Base-by-base conservation (phyloP, 2,113 vertebrate genomes). In the Toxotes jaculatrix region DNA sequence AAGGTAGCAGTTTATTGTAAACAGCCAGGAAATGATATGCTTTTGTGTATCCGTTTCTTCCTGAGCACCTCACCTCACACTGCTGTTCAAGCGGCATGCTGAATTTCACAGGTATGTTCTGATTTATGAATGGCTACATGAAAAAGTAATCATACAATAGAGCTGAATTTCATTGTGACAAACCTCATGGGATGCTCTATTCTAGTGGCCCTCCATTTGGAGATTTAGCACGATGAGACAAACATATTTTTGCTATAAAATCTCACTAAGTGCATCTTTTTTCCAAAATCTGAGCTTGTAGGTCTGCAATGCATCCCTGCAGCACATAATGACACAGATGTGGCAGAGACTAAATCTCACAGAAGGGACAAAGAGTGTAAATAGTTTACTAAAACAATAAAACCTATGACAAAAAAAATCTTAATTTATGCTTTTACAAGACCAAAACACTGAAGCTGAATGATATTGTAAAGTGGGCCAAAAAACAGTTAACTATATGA, bases 91-190 rank as follows among this genome's bases (percentile, higher is more conserved):
- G 57, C 72, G 45, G 11, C 7, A 57, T 55, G 43, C 49, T 43
- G 31, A 63, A 21, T 79, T 77, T 45, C 32, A 71, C 56, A 62
- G 17, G 36, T 57, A 34, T 19, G 34, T 70, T 69, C 34, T 72
- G 51, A 75, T 79, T 81, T 27, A 73, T 76, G 21, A 27, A 53
- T 45, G 0, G 3, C 13, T 0, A 10, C 31, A 23, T 21, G 49
- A 80, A 17, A 57, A 59, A 16, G 6, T 21, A n/a, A 74, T 51
- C 66, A 60, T 43, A 36, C 47, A 66, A 53, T 17, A 23, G 36
- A 72, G 78, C 27, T 27, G 45, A 73, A 78, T 78, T 77, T 63
- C 32, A 77, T 60, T 77, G 76, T 53, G 32, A 82, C 59, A 68
- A 59, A 78, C 53, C 75, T 66, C 60, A 43, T 0, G 27, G 65